phyloP scores from a whole-genome alignment of 2,888 invertebrate genomes.

The Palloptera scutellata region DNA sequence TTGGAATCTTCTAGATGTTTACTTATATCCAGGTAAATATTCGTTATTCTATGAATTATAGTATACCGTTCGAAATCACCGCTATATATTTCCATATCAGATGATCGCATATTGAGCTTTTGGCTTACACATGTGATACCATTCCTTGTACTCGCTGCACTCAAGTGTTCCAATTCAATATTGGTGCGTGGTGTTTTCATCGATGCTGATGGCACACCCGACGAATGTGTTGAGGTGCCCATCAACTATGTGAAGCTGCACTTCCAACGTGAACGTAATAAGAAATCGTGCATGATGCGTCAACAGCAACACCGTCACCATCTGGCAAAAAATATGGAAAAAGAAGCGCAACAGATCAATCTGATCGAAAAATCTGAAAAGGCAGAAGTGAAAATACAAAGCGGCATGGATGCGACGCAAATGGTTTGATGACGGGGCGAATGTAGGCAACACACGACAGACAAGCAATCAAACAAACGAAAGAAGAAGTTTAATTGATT shows the following conservation, averaged over 20 bases:
- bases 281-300: conserved; percentile 61
- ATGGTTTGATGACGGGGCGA: conserved; percentile 44
- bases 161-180: conserved; percentile 87
- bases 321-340: conserved; percentile 42
- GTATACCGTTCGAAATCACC: no score
- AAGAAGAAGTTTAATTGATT: no score
- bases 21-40: conserved; percentile 75
- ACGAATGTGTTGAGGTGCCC: conserved; percentile 84
- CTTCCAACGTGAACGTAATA: conserved; percentile 74
- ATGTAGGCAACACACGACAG: not conserved
- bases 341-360: conserved; percentile 51
- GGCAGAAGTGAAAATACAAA: conserved; percentile 40
- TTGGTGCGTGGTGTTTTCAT: conserved; percentile 88
- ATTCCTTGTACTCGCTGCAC: conserved; percentile 75
- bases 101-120: conserved; percentile 77
- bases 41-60: not conserved
- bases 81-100: conserved; percentile 62
- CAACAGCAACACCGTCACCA: conserved; percentile 45
- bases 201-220: conserved; percentile 84
- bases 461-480: no score
- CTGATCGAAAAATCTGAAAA: conserved; percentile 51
- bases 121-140: conserved; percentile 83
- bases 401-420: conserved; percentile 44
- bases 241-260: conserved; percentile 83
- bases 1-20: conserved; percentile 82